A percentile compares a stretch with the other conserved stretches of the same genome.
These are phyloP conservation scores for Pao palembangensis DNA, from an alignment of 2,113 vertebrate species.

Conservation along the genomic window DNA sequence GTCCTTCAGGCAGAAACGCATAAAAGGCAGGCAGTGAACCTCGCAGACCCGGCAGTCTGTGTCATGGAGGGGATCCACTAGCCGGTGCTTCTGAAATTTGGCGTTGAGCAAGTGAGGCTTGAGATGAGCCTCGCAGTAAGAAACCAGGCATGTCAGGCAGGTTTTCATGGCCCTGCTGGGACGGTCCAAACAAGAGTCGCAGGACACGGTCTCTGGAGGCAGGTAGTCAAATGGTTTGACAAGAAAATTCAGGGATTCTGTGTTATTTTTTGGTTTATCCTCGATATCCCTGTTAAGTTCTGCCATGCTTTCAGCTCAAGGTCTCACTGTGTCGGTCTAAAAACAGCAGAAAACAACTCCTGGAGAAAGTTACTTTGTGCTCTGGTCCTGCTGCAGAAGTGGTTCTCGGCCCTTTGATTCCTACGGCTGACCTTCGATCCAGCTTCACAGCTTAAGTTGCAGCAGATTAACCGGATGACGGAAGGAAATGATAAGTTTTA, in stretches of 20 bases:
- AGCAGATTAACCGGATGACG: constrained; percentile 5
- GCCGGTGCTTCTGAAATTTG: constrained; percentile 78
- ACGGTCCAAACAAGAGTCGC: constrained; percentile 78
- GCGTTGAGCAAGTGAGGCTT: constrained; percentile 79
- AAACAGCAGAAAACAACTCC: constrained; percentile 28
- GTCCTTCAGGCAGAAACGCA: constrained; percentile 77
- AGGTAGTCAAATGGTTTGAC: background rate
- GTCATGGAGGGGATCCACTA: constrained; percentile 76
- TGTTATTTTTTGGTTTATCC: constrained; percentile 10
- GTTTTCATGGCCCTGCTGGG: constrained; percentile 72
- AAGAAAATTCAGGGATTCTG: background rate
- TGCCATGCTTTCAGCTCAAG: constrained; percentile 27
- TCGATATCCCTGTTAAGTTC: constrained; percentile 2
- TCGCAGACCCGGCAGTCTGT: constrained; percentile 73
- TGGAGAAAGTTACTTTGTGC: constrained; percentile 9
- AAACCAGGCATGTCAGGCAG: constrained; percentile 86
- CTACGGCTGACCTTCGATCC: background rate
- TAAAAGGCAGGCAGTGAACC: constrained; percentile 76
- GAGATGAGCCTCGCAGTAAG: constrained; percentile 83
- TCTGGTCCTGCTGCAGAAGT: background rate
- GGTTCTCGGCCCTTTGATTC: constrained; percentile 7
- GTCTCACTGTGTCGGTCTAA: background rate
- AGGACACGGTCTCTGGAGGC: constrained; percentile 52
- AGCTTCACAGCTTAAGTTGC: background rate
- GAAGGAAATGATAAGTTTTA: constrained; percentile 36